Base-by-base conservation (phyloP, 2,113 vertebrate species). In the Parus major region DNA sequence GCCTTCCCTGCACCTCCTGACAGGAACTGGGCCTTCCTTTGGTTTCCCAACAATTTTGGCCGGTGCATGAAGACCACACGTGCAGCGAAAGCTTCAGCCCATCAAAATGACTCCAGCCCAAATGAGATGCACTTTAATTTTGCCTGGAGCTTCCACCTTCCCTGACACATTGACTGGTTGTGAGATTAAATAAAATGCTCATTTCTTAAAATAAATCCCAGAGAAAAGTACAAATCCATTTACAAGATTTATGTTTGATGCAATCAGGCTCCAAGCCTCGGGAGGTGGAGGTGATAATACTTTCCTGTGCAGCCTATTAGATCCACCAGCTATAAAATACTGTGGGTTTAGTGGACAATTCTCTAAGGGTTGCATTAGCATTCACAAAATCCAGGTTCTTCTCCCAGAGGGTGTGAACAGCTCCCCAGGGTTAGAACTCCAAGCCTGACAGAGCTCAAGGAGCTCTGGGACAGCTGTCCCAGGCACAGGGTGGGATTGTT, bases 191-290 rank as follows among this genome's bases (percentile, higher is more conserved):
- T 33, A 86, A 86, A 86, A 72, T 65, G 31, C 19, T 70, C 7
- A 5, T 47, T 66, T 76, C 25, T 60, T 27, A 8, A 36, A 84
- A 56, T 61, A 69, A 88, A 75, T 63, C 47, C 56, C 56, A 63
- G 42, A 75, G 60, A 87, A 91, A 87, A 92, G 47, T 70, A 70
- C 56, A 75, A 71, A 66, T 57, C 65, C 56, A 66, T 86, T 91
- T 73, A 47, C 42, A 66, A 63, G 85, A 75, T 65, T 65, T 65
- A 33, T 44, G 55, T 64, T 69, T 39, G 50, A 44, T 77, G 65
- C 46, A 61, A 41, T 49, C 73, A 50, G 25, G 88, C 66, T 87
- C 35, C 47, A 78, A 66, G 78, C 28, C 69, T 59, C 13, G 7
- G 31, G 50, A 87, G 60, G 55, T 71, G 41, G 50, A 83, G 36